Evolutionary conservation across 2,888 invertebrate genomes (phyloP), one percentile per base, ranked within the genome.

Genomic region (Notodonta dromedarius): DNA sequence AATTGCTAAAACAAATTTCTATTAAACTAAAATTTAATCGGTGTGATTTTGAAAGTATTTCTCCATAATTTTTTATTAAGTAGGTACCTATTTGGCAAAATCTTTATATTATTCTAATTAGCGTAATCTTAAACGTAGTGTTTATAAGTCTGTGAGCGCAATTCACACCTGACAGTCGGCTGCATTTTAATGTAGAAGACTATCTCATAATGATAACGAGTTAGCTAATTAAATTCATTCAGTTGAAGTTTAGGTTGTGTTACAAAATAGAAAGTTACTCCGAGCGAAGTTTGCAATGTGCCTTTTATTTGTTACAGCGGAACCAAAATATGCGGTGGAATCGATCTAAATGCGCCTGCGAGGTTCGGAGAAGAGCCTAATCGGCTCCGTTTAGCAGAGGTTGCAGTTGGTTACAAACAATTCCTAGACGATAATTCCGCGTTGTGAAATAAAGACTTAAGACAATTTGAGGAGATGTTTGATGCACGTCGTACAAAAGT

Each of bases 241-340:
- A 44, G 9, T 46, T 46, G 13, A n/a, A 13, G 46, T 46, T 46
- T 13, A n/a, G 13, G 2, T 42, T 42, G 42, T 46, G 4, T 2
- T 5, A 46, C 9, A 8, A 51, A 51, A 24, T 32, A 4, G 51
- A 51, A 24, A 24, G 39, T n/a, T 11, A n/a, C 4, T 35, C 42
- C 12, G 55, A 61, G 60, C 60, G 67, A 60, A 65, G 58, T 76
- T 59, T 72, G 76, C 79, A 86, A 79, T 71, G 59, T 76, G 53
- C 32, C 61, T 74, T 84, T 77, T 61, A 67, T 66, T 92, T 89
- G 86, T 91, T 93, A 85, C 85, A 93, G 93, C 78, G 82, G 87
- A 90, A 82, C 84, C 86, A 79, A 84, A 87, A 84, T 88, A 87
- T 90, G 90, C 86, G 80, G 90, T 93, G 93, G 93, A 93, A 91